These are phyloP conservation scores for Thalpophila matura DNA, from an alignment of 2,888 invertebrate genomes.

Conservation along the genomic window DNA sequence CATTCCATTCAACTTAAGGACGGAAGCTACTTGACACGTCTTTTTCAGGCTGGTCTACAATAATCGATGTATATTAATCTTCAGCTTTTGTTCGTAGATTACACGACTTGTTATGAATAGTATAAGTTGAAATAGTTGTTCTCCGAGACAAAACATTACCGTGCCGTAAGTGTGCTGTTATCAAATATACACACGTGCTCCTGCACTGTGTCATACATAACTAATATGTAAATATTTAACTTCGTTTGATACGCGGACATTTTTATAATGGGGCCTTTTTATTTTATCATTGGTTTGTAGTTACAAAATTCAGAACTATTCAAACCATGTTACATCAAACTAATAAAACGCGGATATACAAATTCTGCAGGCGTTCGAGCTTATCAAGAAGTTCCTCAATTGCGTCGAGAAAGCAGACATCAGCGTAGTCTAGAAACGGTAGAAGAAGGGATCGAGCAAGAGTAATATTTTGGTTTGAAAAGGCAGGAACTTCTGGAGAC, in stretches of 20 bases:
- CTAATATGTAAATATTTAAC: conserved; percentile 5
- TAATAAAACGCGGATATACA: no score
- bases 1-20: no score
- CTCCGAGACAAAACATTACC: background rate
- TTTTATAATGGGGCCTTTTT: background rate
- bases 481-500: no score
- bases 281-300: background rate
- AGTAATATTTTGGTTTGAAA: no score
- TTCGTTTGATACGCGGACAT: background rate
- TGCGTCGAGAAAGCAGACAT: no score
- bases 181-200: background rate
- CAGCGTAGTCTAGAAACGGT: no score
- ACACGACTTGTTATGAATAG: background rate
- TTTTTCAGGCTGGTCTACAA: background rate
- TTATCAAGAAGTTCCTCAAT: no score
- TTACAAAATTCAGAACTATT: background rate
- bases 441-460: no score
- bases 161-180: background rate
- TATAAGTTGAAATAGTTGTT: background rate
- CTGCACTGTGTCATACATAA: background rate
- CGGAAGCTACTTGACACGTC: no score
- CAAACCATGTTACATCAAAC: background rate
- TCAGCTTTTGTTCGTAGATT: background rate
- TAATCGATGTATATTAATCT: background rate
- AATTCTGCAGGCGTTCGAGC: no score